These are phyloP conservation scores for Eueides isabella DNA, from an alignment of 1,140 invertebrate genomes.

Conservation along the genomic window DNA sequence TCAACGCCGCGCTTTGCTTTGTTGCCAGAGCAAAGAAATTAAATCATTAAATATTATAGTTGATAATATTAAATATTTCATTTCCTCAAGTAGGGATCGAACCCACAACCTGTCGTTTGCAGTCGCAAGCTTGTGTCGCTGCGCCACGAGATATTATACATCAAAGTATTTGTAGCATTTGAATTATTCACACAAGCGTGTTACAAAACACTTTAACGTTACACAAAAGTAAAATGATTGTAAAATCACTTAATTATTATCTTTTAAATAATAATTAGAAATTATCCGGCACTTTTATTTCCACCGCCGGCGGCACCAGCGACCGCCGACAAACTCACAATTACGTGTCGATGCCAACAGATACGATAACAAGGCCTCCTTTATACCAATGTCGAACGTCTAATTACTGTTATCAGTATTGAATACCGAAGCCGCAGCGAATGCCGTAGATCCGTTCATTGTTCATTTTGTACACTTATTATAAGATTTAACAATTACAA, in stretches of 20 bases:
- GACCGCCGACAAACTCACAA: neutral
- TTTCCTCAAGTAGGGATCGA: too few species aligned
- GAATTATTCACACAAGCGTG: neutral
- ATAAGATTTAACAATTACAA: too few species aligned
- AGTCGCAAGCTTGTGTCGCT: too few species aligned
- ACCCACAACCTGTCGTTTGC: too few species aligned
- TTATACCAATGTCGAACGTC: neutral
- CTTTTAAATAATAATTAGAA: neutral
- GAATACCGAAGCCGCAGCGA: too few species aligned
- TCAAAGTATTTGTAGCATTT: too few species aligned
- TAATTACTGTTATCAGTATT: neutral
- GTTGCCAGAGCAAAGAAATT: too few species aligned
- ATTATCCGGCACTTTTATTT: neutral
- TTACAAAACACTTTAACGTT: neutral
- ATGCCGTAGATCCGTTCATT: neutral
- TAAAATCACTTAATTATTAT: neutral
- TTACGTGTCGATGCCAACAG: neutral
- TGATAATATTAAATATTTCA: too few species aligned
- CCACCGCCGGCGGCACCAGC: neutral
- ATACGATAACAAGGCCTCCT: neutral
- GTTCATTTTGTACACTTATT: neutral
- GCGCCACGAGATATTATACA: too few species aligned
- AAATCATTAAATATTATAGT: too few species aligned
- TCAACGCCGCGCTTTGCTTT: too few species aligned
- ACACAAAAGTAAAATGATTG: neutral